Evolutionary conservation across 2,888 invertebrate genomes (phyloP).

Genomic region (Drosophila atroscutellata): DNA sequence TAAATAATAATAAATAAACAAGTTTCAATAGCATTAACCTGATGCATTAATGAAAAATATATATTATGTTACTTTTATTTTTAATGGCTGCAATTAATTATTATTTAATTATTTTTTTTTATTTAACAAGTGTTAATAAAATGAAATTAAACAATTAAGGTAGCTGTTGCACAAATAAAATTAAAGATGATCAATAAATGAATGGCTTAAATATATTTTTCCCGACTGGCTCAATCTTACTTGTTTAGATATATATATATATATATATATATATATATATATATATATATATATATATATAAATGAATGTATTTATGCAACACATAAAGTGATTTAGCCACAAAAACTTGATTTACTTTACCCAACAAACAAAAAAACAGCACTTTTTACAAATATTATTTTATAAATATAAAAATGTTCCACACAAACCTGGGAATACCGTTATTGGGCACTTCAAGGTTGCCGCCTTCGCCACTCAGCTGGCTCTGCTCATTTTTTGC

Average conservation of each 20-base stretch:
- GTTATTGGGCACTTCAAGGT: conserved; percentile 82
- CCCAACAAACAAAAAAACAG: background rate
- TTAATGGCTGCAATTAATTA: background rate
- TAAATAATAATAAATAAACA: background rate
- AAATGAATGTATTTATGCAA: background rate
- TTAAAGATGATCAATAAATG: background rate
- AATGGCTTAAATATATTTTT: background rate
- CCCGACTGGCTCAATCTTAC: background rate
- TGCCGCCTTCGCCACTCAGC: conserved; percentile 74
- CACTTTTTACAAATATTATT: background rate
- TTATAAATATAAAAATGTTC: background rate
- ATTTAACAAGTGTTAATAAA: background rate
- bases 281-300: background rate
- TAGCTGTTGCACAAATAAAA: background rate
- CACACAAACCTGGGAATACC: conserved; percentile 82
- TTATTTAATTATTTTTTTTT: background rate
- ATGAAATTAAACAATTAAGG: background rate
- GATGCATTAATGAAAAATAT: background rate
- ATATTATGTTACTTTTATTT: background rate
- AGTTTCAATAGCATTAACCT: background rate
- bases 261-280: background rate
- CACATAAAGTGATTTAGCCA: background rate
- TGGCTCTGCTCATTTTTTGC: conserved; percentile 54
- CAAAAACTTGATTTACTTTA: background rate
- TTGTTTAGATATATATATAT: background rate